Base-by-base conservation (phyloP, 1,140 invertebrate genomes). In the Cyclargus thomasi region DNA sequence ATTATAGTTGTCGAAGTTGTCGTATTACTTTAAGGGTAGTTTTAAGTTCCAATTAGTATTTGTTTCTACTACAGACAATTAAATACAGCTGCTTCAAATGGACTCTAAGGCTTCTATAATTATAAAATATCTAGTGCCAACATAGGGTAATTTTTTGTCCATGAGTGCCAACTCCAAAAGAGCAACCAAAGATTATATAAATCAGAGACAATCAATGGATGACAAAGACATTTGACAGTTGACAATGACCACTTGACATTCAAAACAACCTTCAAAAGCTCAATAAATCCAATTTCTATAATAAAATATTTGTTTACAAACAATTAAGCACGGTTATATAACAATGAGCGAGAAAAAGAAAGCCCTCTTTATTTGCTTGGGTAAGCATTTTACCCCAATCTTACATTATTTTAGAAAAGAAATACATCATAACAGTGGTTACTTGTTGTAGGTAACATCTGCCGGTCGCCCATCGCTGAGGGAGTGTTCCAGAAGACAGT, bases 381-480 rank as follows among this genome's bases (percentile, higher is more conserved):
- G 89, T 91, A 82, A 73, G 73, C 63, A 23, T 29, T 29, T 4
- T 8, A 29, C 5, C 0, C 8, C 0, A 2, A 29, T 7, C 5
- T 29, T 29, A 4, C 5, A 29, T 4, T 18, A 20, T 22, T 47
- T 47, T 0, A 47, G 29, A 4, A 3, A 47, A 16, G 11, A 47
- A 16, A 14, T 8, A 11, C 2, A 47, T 47, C 1, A 14, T 16
- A 47, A 8, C 39, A 16, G 39, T 29, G 14, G 6, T 16, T 47
- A 16, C 14, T 47, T 11, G 39, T 71, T 53, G 53, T 70, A 92
- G 97, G 97, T 16, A 98, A 98, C 79, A 98, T 98, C 74, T 99
- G 97, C 85, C 93, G 97, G n/a, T 98, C 97, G 14, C 97, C 97
- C 6, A 98, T 98, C 71, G 97, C 97, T 18, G 97, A 98, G 88